These are phyloP conservation scores for Meta bourneti DNA, from an alignment of 2,888 invertebrate species.

Conservation along the genomic window DNA sequence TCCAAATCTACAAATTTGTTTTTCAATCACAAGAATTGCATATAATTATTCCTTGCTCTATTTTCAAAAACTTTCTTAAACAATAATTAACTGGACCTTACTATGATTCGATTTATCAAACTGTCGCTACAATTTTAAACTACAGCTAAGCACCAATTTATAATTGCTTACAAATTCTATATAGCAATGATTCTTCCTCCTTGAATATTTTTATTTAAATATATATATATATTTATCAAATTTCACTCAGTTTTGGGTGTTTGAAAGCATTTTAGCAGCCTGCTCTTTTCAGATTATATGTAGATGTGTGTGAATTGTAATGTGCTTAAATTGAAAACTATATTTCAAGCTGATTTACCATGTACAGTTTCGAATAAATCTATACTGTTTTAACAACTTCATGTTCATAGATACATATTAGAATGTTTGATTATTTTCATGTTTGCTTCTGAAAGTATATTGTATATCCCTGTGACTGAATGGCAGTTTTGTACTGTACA, in stretches of 20 bases:
- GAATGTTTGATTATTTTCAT: slow-evolving; percentile 57
- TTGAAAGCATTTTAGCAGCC: slow-evolving; percentile 54
- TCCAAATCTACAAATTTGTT: background rate
- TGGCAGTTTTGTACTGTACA: slow-evolving; percentile 73
- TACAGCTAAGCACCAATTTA: slow-evolving; percentile 26
- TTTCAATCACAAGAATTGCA: background rate
- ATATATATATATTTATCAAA: background rate
- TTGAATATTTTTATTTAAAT: slow-evolving; percentile 17
- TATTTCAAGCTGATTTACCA: slow-evolving; percentile 62
- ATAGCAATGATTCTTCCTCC: slow-evolving; percentile 22
- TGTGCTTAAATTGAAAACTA: slow-evolving; percentile 55
- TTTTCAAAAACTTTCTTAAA: background rate
- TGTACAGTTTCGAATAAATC: slow-evolving; percentile 71
- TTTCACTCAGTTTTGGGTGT: slow-evolving; percentile 26
- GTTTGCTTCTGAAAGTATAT: slow-evolving; percentile 67
- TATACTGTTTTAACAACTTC: slow-evolving; percentile 67
- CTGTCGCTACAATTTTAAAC: background rate
- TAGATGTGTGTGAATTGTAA: slow-evolving; percentile 20
- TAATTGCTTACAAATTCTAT: slow-evolving; percentile 15
- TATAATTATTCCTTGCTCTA: background rate
- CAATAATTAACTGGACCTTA: background rate
- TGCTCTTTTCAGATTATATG: slow-evolving; percentile 60
- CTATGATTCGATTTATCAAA: background rate
- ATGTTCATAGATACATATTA: slow-evolving; percentile 67
- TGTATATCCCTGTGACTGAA: slow-evolving; percentile 71